phyloP scores from a whole-genome alignment of 2,797 vertebrate genomes.

The Picus viridis region DNA sequence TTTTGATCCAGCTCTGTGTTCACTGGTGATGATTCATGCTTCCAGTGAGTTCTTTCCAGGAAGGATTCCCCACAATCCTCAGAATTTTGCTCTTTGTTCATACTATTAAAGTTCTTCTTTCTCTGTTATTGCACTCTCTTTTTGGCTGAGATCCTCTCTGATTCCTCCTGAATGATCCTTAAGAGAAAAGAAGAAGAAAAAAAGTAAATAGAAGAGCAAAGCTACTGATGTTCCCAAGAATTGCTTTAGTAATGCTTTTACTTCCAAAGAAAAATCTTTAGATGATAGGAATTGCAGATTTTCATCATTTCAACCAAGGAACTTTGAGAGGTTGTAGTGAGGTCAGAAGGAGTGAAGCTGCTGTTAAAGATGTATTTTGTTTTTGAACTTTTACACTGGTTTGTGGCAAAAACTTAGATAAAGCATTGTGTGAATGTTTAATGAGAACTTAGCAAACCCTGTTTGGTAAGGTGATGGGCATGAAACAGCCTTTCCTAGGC shows the following conservation, averaged over 20 bases:
- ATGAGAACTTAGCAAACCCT: background rate
- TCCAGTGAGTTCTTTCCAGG: background rate
- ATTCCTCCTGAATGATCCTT: slow-evolving; percentile 18
- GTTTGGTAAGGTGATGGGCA: background rate
- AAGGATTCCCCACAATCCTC: slow-evolving; percentile 1
- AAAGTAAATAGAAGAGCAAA: background rate
- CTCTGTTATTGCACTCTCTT: background rate
- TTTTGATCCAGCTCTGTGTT: background rate
- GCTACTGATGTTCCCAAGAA: background rate
- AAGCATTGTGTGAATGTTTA: background rate
- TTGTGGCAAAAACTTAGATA: background rate
- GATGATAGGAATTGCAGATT: background rate
- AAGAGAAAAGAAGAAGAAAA: background rate
- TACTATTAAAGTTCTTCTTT: slow-evolving; percentile 57
- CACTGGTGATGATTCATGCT: background rate
- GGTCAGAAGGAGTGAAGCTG: background rate
- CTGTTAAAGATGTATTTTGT: background rate
- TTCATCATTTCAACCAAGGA: background rate
- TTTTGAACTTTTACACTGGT: background rate
- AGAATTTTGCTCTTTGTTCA: background rate
- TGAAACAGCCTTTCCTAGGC: background rate
- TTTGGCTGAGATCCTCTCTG: slow-evolving; percentile 10
- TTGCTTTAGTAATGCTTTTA: background rate
- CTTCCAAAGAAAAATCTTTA: background rate
- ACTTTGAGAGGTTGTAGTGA: background rate